Conservation (phyloP, 2,888 invertebrate genomes). For the Callosobruchus maculatus region DNA sequence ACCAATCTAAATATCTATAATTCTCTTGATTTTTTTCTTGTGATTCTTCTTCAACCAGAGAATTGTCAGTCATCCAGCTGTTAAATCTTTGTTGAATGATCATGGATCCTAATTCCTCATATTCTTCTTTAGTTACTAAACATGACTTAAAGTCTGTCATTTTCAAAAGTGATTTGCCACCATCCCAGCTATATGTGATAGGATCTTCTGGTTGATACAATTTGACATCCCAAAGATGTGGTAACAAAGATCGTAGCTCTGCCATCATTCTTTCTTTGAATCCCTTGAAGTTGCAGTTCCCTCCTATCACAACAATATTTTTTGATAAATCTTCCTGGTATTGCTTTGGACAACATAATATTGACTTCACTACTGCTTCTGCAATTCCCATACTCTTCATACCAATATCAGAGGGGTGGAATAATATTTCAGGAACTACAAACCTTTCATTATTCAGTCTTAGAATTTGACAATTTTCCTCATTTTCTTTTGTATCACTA, state of each 20-base stretch:
- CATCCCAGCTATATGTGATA: conserved; percentile 82
- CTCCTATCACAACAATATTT: conserved; percentile 84
- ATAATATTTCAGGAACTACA: conserved; percentile 89
- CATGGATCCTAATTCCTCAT: conserved; percentile 78
- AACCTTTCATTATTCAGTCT: conserved; percentile 91
- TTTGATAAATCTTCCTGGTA: conserved; percentile 73
- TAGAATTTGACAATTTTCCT: conserved; percentile 64
- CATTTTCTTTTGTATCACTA: conserved; percentile 28
- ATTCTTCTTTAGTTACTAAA: conserved; percentile 78
- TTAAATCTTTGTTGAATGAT: conserved; percentile 58
- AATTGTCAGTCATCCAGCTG: conserved; percentile 40
- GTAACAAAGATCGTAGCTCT: conserved; percentile 76
- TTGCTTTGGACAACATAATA: conserved; percentile 71
- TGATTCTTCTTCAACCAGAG: conserved; percentile 15
- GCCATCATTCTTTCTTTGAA: conserved; percentile 73
- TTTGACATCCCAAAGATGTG: conserved; percentile 73
- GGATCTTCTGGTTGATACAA: conserved; percentile 70
- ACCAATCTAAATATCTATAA: conserved; percentile 25
- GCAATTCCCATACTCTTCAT: conserved; percentile 88
- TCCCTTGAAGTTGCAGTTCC: conserved; percentile 75
- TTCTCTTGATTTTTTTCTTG: conserved; percentile 12
- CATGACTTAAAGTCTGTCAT: conserved; percentile 70
- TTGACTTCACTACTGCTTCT: conserved; percentile 78
- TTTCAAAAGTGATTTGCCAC: conserved; percentile 72
- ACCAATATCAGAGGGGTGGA: conserved; percentile 92